A percentile compares a stretch with the other conserved stretches of the same genome.
Evolutionary conservation across 1,140 invertebrate species (phyloP).

Genomic region (Cydia amplana): DNA sequence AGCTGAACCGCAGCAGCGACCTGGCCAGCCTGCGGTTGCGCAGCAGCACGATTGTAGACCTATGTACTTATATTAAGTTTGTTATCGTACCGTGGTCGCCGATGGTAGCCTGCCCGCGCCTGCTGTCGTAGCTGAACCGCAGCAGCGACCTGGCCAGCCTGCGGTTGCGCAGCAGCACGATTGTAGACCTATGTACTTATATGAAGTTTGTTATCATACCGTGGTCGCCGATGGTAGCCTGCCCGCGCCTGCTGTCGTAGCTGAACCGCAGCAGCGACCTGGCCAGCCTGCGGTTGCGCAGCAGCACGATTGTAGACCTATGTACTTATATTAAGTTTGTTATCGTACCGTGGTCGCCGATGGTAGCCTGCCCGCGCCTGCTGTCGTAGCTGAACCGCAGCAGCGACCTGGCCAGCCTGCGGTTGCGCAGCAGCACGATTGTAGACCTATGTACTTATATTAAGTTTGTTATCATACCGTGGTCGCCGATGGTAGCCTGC

Average conservation of each 20-base stretch:
- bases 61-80: not conserved
- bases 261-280: slow-evolving; percentile 89
- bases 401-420: too few relatives aligned
- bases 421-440: too few relatives aligned
- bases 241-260: slow-evolving; percentile 91
- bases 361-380: too few relatives aligned
- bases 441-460: too few relatives aligned
- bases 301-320: slow-evolving; percentile 68
- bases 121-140: slow-evolving; percentile 90
- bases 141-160: slow-evolving; percentile 88
- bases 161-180: slow-evolving; percentile 85
- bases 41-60: slow-evolving; percentile 76
- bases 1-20: slow-evolving; percentile 90
- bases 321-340: not conserved
- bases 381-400: too few relatives aligned
- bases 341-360: too few relatives aligned
- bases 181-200: not conserved
- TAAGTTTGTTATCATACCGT: slow-evolving; percentile 23
- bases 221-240: slow-evolving; percentile 90
- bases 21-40: slow-evolving; percentile 87
- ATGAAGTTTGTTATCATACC: slow-evolving; percentile 52
- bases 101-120: slow-evolving; percentile 92
- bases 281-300: slow-evolving; percentile 87
- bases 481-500: slow-evolving; percentile 90
- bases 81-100: slow-evolving; percentile 81